Conservation (phyloP, 2,888 invertebrate species). For the Nematopogon swammerdamellus region DNA sequence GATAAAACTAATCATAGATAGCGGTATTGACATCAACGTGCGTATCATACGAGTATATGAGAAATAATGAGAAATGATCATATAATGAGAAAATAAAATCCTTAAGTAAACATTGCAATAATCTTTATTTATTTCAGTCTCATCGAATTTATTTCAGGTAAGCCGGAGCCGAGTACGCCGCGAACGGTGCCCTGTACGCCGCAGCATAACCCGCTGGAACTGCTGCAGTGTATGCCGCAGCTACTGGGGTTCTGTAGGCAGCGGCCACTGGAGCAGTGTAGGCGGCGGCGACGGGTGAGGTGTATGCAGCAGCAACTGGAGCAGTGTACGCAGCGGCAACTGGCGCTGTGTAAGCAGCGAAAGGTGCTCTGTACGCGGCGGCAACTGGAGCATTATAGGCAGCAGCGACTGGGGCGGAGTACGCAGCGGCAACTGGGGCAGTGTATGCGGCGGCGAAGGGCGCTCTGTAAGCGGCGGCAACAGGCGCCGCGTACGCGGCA, state of each 20-base stretch:
- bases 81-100: too few relatives aligned
- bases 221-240: slow-evolving; percentile 21
- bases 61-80: too few relatives aligned
- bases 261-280: slow-evolving; percentile 28
- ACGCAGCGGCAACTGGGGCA: slow-evolving; percentile 23
- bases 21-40: too few relatives aligned
- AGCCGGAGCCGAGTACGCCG: slow-evolving; percentile 9
- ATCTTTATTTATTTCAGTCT: too few relatives aligned
- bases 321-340: slow-evolving; percentile 21
- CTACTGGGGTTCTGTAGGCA: slow-evolving; percentile 27
- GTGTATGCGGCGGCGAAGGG: slow-evolving; percentile 21
- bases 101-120: too few relatives aligned
- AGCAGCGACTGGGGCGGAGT: slow-evolving; percentile 23
- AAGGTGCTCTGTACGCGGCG: slow-evolving; percentile 20
- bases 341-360: slow-evolving; percentile 24
- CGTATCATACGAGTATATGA: too few relatives aligned
- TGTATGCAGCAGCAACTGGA: slow-evolving; percentile 20
- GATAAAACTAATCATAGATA: too few relatives aligned
- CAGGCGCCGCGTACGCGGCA: slow-evolving; percentile 22
- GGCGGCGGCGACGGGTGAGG: slow-evolving; percentile 26
- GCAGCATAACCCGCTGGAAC: too few relatives aligned
- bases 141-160: too few relatives aligned
- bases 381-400: neutral
- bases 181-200: slow-evolving; percentile 12
- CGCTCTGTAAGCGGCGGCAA: slow-evolving; percentile 24